Evolutionary conservation across 1,140 invertebrate genomes (phyloP), one percentile per base, ranked within the genome.

Genomic region (Drosophila arizonae): DNA sequence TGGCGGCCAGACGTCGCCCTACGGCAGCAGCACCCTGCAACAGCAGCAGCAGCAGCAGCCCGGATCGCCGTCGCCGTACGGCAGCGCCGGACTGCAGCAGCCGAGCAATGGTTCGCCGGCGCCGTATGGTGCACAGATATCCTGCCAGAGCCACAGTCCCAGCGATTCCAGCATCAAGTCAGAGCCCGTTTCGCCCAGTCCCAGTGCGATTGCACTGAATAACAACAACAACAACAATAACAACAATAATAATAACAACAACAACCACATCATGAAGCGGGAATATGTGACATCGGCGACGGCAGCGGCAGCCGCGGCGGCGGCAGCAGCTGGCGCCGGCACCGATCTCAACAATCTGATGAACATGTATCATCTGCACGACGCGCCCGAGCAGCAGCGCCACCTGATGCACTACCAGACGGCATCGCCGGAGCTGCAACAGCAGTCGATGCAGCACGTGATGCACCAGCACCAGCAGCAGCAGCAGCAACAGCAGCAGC

Each of bases 151-250:
- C 28, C 96, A 97, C 92, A 96, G 96, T 86, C 96, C 96, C 30
- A 95, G 95, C 91, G 95, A 96, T 73, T 95, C 95, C 75, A 95
- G 95, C 86, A 95, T 96, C 88, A 97, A 97, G 91, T 96, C 95
- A 33, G 96, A 97, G 92, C 96, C 96, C 1, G 95, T 97, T 79
- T 96, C 95, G 55, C 94, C 93, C 73, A 95, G 93, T 73, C 95
- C 94, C 73, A 87, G 81, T 67, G 76, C 85, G 54, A 86, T 84
- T 52, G 79, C 88, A 58, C 68, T 80, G 8, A 79, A 90, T 48
- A 88, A 91, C 65, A 91, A 90, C 67, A 91, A 90, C 48, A 90
- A 90, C 21, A 84, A 68, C 36, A 81, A 77, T 48, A 90, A 85
- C 60, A 72, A 21, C 43, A 81, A 77, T 65, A 90, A 90, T 15